Evolutionary conservation across 2,888 invertebrate species (phyloP).

Genomic region (Hirtodrosophila confusa): DNA sequence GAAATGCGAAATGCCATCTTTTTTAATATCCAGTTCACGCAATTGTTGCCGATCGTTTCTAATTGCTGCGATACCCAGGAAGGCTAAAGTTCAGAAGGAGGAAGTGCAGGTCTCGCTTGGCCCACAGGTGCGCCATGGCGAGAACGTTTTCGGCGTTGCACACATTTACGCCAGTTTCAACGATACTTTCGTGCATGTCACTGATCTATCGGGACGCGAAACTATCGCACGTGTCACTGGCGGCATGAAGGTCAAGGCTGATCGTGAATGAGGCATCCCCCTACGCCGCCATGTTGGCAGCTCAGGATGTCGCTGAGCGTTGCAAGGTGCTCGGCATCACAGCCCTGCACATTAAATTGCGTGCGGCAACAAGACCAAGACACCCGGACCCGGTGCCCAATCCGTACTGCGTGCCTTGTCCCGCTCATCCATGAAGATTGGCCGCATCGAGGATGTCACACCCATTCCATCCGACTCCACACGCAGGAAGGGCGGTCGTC

Average conservation of each 20-base stretch:
- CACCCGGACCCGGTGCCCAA: slow-evolving; percentile 99
- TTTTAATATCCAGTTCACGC: too few relatives aligned
- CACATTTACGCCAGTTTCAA: slow-evolving; percentile 99
- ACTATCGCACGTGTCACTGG: slow-evolving; percentile 97
- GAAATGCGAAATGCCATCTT: too few relatives aligned
- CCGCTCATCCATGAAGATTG: slow-evolving; percentile 99
- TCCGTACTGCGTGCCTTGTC: slow-evolving; percentile 99
- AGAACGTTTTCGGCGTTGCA: slow-evolving; percentile 99
- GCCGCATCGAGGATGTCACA: slow-evolving; percentile 99
- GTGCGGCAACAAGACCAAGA: slow-evolving; percentile 99
- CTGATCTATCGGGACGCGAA: slow-evolving; percentile 98
- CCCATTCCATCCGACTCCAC: slow-evolving; percentile 99
- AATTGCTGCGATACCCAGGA: slow-evolving; percentile 91
- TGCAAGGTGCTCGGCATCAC: slow-evolving; percentile 99
- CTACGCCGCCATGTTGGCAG: slow-evolving; percentile 99
- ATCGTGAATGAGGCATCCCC: slow-evolving; percentile 99
- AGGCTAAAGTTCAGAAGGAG: slow-evolving; percentile 98
- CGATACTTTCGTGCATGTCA: slow-evolving; percentile 99
- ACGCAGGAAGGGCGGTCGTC: slow-evolving; percentile 99
- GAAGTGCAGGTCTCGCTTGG: slow-evolving; percentile 98
- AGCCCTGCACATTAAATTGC: slow-evolving; percentile 98
- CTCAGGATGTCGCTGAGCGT: slow-evolving; percentile 98
- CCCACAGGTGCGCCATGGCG: slow-evolving; percentile 98
- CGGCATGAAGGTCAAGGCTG: slow-evolving; percentile 99
- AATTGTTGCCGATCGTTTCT: slow-evolving; percentile 48